Base-by-base conservation (phyloP, 2,888 invertebrate species). In the Stenurella melanura region DNA sequence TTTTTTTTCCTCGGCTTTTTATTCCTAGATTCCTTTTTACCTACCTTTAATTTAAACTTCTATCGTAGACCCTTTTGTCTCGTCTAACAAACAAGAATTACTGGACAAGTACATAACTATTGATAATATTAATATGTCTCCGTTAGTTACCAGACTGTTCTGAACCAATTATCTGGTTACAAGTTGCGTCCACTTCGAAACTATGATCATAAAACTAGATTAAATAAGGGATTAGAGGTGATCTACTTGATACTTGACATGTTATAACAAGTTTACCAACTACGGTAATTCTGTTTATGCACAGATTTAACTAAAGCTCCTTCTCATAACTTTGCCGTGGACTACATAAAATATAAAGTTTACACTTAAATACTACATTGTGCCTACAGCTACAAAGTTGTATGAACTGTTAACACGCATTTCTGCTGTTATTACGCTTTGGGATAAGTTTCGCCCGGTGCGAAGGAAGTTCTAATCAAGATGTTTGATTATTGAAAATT, bases 131-230 rank as follows among this genome's bases (percentile, higher is more conserved):
- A 21, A 60, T 60, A 60, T 70, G 60, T 21, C 60, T 60, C 38
- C 19, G 60, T 50, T 60, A 67, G 54, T 56, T 56, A 67, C 54
- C 21, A 56, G 34, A 70, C 42, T 26, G 70, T 61, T 70, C 19
- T 70, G 60, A 70, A 70, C 70, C 70, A 70, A 70, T 70, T 70
- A 70, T 61, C 42, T 42, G 38, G 70, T 70, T 60, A 60, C 70
- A 70, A 60, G 60, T 58, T 60, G 60, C 60, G 70, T 70, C 70
- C 60, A 70, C 60, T 70, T 70, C 2, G 57, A 70, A 70, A 70
- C 70, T 70, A 70, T 50, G 42, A 69, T 70, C 60, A 70, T 61
- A 70, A 70, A 70, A 70, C 70, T 70, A 70, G 70, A 70, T 70
- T 70, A 70, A 60, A 50, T 58, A 21, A 70, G 60, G 70, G 70